Conservation (phyloP, 2,888 invertebrate genomes). For the Aleiodes alternator region DNA sequence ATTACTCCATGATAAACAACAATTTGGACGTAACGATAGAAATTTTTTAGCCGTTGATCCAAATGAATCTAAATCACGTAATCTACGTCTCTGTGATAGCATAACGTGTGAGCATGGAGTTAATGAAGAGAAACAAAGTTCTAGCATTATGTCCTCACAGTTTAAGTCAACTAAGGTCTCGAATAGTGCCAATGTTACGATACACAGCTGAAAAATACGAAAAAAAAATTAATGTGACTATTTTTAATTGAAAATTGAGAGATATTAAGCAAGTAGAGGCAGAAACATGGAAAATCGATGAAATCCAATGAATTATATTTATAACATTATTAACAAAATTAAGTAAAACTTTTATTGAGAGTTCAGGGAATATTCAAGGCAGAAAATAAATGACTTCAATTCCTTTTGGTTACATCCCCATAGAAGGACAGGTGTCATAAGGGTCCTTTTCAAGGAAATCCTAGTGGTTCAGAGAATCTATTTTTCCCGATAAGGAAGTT, state of each 20-base stretch:
- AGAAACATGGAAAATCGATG: too few species aligned
- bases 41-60: conserved; percentile 86
- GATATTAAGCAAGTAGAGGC: too few species aligned
- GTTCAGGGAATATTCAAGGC: too few species aligned
- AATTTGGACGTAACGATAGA: conserved; percentile 83
- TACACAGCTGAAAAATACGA: conserved; percentile 80
- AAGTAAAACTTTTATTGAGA: too few species aligned
- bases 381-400: too few species aligned
- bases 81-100: conserved; percentile 85
- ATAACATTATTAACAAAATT: too few species aligned
- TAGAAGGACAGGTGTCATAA: too few species aligned
- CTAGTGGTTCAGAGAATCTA: too few species aligned
- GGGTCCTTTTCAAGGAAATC: too few species aligned
- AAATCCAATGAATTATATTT: too few species aligned
- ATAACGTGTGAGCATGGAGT: conserved; percentile 88
- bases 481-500: too few species aligned
- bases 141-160: conserved; percentile 97
- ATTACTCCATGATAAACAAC: conserved; percentile 73
- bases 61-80: conserved; percentile 84
- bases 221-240: conserved; percentile 27
- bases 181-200: conserved; percentile 93
- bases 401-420: too few species aligned
- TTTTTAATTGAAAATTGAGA: not conserved
- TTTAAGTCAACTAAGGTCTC: conserved; percentile 93
- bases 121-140: conserved; percentile 90